These are phyloP conservation scores for Spilarctia lutea DNA, from an alignment of 2,888 invertebrate species.

Conservation along the genomic window DNA sequence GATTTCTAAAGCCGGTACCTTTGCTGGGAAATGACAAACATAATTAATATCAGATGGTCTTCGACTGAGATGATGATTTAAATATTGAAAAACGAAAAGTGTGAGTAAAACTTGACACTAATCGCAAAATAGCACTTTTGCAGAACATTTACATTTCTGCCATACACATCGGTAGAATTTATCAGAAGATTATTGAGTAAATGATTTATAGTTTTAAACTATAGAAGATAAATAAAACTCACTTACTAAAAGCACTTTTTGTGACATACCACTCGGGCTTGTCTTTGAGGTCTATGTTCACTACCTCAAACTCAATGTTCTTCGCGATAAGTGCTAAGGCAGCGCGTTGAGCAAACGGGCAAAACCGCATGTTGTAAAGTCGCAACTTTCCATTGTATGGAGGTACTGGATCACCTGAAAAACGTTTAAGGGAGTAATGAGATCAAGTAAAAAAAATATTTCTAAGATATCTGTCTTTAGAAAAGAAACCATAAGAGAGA, in stretches of 20 bases:
- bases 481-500: too few species aligned
- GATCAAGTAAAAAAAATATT: too few species aligned
- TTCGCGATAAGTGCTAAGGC: slow-evolving; percentile 92
- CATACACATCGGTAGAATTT: too few species aligned
- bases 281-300: slow-evolving; percentile 89
- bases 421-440: too few species aligned
- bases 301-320: slow-evolving; percentile 90
- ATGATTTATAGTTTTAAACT: background rate
- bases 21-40: slow-evolving; percentile 68
- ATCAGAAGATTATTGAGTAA: too few species aligned
- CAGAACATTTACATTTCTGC: too few species aligned
- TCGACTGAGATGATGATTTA: too few species aligned
- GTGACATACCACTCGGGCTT: slow-evolving; percentile 94
- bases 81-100: too few species aligned
- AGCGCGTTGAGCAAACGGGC: slow-evolving; percentile 92
- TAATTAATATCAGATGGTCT: background rate
- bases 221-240: background rate
- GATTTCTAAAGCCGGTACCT: slow-evolving; percentile 92
- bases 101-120: too few species aligned
- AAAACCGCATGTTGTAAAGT: slow-evolving; percentile 93
- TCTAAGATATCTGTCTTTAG: too few species aligned
- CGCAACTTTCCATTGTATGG: slow-evolving; percentile 89
- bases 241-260: slow-evolving; percentile 77
- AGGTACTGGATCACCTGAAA: slow-evolving; percentile 89
- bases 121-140: too few species aligned